These are phyloP conservation scores for Teleopsis dalmanni DNA, from an alignment of 1,140 invertebrate species.

Conservation along the genomic window DNA sequence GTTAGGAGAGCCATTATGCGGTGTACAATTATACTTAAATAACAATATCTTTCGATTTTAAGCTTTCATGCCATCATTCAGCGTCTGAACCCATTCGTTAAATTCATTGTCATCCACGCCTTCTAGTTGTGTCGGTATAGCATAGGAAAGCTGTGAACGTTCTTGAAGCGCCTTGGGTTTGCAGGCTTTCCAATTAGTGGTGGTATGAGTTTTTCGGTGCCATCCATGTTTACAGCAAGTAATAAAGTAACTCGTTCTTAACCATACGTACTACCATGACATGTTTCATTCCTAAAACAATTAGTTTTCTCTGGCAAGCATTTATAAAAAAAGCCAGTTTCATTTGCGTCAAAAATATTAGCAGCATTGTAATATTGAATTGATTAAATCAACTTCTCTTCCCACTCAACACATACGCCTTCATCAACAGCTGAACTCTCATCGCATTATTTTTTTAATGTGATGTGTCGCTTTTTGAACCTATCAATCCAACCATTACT, in stretches of 20 bases:
- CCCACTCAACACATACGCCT: too few relatives aligned
- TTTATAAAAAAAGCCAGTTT: too few relatives aligned
- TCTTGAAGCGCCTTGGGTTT: conserved; percentile 47
- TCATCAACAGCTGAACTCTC: too few relatives aligned
- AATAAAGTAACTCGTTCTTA: conserved; percentile 2
- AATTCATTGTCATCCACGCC: conserved; percentile 47
- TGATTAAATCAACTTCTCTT: too few relatives aligned
- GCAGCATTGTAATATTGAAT: too few relatives aligned
- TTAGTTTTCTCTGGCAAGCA: too few relatives aligned
- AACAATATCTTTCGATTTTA: too few relatives aligned
- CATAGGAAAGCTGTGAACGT: conserved; percentile 39
- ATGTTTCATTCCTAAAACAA: not conserved
- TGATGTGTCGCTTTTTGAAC: not conserved
- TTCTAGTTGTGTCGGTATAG: conserved; percentile 45
- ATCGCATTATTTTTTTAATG: not conserved
- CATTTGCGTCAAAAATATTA: too few relatives aligned
- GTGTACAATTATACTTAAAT: too few relatives aligned
- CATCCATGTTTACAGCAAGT: conserved; percentile 2
- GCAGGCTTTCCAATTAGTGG: conserved; percentile 42
- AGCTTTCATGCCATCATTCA: too few relatives aligned
- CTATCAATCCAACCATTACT: not conserved
- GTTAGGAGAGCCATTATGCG: too few relatives aligned
- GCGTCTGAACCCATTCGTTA: conserved; percentile 14
- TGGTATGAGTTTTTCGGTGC: conserved; percentile 2
- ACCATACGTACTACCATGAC: not conserved